These are phyloP conservation scores for Halictus quadricinctus DNA, from an alignment of 2,888 invertebrate species.

Conservation along the genomic window DNA sequence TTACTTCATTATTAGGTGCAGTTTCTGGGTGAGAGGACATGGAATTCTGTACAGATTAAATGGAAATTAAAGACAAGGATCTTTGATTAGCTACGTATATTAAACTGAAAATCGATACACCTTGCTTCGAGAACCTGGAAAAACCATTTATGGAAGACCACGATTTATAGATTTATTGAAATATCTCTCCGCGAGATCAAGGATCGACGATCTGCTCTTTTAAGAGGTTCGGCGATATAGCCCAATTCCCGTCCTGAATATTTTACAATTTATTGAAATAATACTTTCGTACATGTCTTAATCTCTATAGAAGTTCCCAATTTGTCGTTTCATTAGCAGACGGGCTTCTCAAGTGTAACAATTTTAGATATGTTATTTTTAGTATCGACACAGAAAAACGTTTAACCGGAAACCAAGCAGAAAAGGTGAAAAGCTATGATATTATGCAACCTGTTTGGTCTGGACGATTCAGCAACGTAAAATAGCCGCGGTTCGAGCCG, in stretches of 20 bases:
- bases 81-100: neutral
- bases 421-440: conserved; percentile 3
- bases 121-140: neutral
- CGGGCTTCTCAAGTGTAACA: no score
- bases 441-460: neutral
- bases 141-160: neutral
- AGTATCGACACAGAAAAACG: neutral
- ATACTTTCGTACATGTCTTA: neutral
- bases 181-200: no score
- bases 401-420: neutral
- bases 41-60: conserved; percentile 39
- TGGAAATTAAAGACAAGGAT: conserved; percentile 40
- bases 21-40: neutral
- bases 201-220: no score
- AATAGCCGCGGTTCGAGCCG: conserved; percentile 17
- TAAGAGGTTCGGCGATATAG: no score
- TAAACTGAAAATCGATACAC: neutral
- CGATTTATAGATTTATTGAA: neutral
- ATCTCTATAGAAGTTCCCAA: no score
- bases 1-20: conserved; percentile 23
- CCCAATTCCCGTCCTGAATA: neutral
- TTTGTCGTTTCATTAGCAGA: neutral
- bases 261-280: neutral
- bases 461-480: conserved; percentile 15
- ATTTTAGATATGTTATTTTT: neutral